These are phyloP conservation scores for Neoniphon sammara DNA, from an alignment of 2,797 vertebrate genomes.

Conservation along the genomic window DNA sequence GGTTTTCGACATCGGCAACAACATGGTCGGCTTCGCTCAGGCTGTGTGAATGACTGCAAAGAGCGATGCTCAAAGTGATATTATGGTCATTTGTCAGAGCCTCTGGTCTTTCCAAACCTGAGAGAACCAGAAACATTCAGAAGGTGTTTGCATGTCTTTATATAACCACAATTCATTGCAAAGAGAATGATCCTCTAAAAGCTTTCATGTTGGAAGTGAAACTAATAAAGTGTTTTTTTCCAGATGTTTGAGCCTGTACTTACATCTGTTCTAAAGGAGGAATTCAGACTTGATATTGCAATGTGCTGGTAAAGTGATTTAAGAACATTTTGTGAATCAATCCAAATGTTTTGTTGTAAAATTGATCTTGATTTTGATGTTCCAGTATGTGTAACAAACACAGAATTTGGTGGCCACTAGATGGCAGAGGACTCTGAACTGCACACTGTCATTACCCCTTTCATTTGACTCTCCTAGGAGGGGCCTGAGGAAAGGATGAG, in stretches of 20 bases:
- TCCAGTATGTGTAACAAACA: background rate
- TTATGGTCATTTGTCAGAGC: background rate
- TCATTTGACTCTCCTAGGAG: slow-evolving; percentile 61
- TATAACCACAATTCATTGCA: background rate
- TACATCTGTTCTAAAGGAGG: background rate
- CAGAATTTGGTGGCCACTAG: slow-evolving; percentile 61
- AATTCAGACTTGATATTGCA: background rate
- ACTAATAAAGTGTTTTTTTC: slow-evolving; percentile 4
- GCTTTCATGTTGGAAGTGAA: background rate
- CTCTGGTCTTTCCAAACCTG: background rate
- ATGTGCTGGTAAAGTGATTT: background rate
- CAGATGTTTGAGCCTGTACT: background rate
- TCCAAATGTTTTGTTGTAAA: background rate
- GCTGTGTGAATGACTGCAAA: slow-evolving; percentile 53
- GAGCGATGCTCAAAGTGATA: background rate
- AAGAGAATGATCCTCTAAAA: background rate
- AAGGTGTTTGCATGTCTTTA: background rate
- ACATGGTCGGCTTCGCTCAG: slow-evolving; percentile 77
- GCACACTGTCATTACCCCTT: slow-evolving; percentile 41
- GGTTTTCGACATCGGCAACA: slow-evolving; percentile 78
- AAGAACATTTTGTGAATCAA: background rate
- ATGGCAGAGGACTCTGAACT: slow-evolving; percentile 58
- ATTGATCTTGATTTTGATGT: background rate
- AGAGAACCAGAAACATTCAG: background rate
- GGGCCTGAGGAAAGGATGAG: slow-evolving; percentile 72